Conservation (phyloP, 2,797 vertebrate genomes). For the Epinephelus malabaricus region DNA sequence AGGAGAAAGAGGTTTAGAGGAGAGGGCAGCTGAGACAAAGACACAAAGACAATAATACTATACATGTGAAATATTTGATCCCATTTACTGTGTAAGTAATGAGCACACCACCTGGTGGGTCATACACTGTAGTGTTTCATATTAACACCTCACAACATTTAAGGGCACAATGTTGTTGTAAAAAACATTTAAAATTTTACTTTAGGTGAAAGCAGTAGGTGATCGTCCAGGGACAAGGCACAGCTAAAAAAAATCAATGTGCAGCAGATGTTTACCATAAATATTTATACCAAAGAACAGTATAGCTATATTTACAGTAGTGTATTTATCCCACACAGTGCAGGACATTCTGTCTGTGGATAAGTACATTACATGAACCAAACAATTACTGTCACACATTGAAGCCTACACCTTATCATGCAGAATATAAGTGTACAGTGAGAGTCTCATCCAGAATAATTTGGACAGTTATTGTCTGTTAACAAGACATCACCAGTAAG, state of each 20-base stretch:
- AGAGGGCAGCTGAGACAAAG: slow-evolving; percentile 53
- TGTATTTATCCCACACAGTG: background rate
- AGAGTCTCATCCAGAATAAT: no score
- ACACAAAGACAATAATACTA: slow-evolving; percentile 39
- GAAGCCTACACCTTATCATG: no score
- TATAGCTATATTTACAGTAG: background rate
- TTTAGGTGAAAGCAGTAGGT: slow-evolving; percentile 19
- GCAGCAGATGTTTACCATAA: background rate
- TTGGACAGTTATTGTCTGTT: no score
- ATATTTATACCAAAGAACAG: background rate
- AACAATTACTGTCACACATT: background rate
- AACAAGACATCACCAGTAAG: no score
- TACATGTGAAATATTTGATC: slow-evolving; percentile 39
- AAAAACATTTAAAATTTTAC: slow-evolving; percentile 16
- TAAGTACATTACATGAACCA: background rate
- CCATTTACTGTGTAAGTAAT: slow-evolving; percentile 56
- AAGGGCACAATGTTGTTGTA: background rate
- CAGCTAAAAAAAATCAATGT: background rate
- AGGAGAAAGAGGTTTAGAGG: slow-evolving; percentile 41
- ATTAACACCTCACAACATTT: slow-evolving; percentile 11
- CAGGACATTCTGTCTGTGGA: background rate
- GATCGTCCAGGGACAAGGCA: background rate
- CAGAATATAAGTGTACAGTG: background rate
- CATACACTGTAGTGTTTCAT: slow-evolving; percentile 27
- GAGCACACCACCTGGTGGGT: slow-evolving; percentile 66